These are phyloP conservation scores for Melopsittacus undulatus DNA, from an alignment of 2,797 vertebrate genomes.

Conservation along the genomic window DNA sequence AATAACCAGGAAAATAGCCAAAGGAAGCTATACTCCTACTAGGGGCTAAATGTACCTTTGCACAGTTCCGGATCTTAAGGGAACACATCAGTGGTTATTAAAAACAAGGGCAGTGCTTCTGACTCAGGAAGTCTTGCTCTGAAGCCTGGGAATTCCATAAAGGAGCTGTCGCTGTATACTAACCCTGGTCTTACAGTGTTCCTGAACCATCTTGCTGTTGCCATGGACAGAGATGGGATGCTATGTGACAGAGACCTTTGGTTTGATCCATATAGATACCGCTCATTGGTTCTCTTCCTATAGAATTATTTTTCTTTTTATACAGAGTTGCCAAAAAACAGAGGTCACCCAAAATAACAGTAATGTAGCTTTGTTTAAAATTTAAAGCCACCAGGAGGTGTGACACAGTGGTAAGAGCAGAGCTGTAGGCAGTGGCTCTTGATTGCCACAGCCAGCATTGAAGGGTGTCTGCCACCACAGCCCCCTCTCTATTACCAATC, in stretches of 20 bases:
- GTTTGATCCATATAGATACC: neutral
- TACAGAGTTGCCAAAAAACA: neutral
- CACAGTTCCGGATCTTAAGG: neutral
- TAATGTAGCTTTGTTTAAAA: neutral
- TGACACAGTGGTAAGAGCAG: neutral
- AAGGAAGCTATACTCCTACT: neutral
- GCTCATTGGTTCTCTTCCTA: neutral
- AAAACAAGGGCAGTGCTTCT: neutral
- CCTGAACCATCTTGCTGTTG: neutral
- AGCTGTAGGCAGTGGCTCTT: accelerated
- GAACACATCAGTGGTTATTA: neutral
- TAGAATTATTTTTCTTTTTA: neutral
- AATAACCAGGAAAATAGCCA: neutral
- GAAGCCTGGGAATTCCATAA: neutral
- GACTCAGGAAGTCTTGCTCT: neutral
- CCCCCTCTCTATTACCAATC: accelerated
- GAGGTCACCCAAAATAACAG: neutral
- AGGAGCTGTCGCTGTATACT: neutral
- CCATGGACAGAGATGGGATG: neutral
- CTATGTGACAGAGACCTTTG: neutral
- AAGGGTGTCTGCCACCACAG: neutral
- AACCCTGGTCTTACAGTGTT: accelerated
- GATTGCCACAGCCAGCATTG: neutral
- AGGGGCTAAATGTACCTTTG: neutral
- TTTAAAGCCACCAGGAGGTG: neutral